Base-by-base conservation (phyloP, 2,113 vertebrate species). In the Anseranas semipalmata region DNA sequence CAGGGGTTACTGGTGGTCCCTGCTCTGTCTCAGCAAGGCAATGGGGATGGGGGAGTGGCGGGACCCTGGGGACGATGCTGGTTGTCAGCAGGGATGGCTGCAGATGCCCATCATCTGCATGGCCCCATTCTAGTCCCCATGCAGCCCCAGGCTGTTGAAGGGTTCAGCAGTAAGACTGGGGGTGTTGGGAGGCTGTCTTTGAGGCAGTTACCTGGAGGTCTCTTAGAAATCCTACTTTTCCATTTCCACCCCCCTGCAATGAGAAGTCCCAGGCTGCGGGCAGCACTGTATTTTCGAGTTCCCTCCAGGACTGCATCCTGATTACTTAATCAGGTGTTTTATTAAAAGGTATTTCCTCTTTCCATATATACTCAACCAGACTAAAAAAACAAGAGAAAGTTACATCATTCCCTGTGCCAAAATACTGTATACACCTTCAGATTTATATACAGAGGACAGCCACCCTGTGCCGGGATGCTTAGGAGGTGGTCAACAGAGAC, bases 51-150 rank as follows among this genome's bases (percentile, higher is more conserved):
- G 74, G 77, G 73, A 43, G 39, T 7, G 60, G 16, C 1, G 0
- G 11, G 37, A 56, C 32, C 17, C n/a, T 15, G 52, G 14, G 55
- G 14, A 28, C 0, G 4, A 35, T 1, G 7, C 30, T 2, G 12
- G 5, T 3, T 73, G 43, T 45, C 58, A 22, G 48, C 20, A 41
- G 28, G 20, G 19, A 2, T 28, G 63, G 65, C 50, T 76, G 46
- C 25, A n/a, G 63, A 77, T 58, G 12, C 66, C 25, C 0, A 0
- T 28, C 12, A 7, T 33, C n/a, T 71, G 48, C 53, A 25, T 20
- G 0, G 0, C 55, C 15, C 39, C 18, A 2, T 27, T 39, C 7
- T 0, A 0, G 28, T 4, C 43, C 15, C 30, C 15, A 35, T 21
- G 32, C 91, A 70, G 68, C 46, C 27, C 41, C 0, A 46, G 46